Base-by-base conservation (phyloP, 64 coral and sea anemone genomes). In the Stichodactyla helianthus region DNA sequence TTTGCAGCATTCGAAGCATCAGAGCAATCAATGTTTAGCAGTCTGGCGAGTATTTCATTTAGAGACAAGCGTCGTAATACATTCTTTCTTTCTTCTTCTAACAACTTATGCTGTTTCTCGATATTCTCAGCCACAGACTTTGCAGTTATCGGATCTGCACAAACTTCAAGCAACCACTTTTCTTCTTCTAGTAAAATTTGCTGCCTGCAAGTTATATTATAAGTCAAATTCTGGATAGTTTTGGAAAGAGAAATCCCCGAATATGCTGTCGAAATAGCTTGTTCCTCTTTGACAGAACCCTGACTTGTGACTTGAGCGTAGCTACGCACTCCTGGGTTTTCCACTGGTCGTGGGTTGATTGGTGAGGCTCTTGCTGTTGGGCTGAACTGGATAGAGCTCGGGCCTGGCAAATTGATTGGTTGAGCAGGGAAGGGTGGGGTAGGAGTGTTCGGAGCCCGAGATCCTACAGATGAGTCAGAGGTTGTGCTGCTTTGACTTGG, bases 281-380 rank as follows among this genome's bases (percentile, higher is more conserved):
- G 68, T 74, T 74, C 68, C 22, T 74, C 68, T 23, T 74, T 74
- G n/a, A 23, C 25, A 74, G 26, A 31, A 13, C 20, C 22, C 27
- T 74, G 68, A 8, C 68, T 74, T 27, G 68, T 25, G 27, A 74
- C 68, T 74, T 74, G 68, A 74, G 68, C 68, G 27, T 74, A 74
- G 25, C 68, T 74, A 27, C 68, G 68, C 27, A 74, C 25, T 74
- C 23, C 68, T 27, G 68, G 68, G 10, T 74, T 28, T 74, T 74
- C 68, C 13, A 23, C 4, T 74, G 68, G 68, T 31, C 10, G 25
- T 74, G 10, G 68, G 12, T 74, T 74, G 25, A 10, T 8, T 74
- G 23, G 68, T 31, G 68, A 23, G 5, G 68, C 22, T 13, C 22
- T 2, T 74, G 68, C 22, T 12, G 68, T 74, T 27, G 68, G 68